Conservation (phyloP, 2,797 vertebrate species). For the Pipistrellus pygmaeus region DNA sequence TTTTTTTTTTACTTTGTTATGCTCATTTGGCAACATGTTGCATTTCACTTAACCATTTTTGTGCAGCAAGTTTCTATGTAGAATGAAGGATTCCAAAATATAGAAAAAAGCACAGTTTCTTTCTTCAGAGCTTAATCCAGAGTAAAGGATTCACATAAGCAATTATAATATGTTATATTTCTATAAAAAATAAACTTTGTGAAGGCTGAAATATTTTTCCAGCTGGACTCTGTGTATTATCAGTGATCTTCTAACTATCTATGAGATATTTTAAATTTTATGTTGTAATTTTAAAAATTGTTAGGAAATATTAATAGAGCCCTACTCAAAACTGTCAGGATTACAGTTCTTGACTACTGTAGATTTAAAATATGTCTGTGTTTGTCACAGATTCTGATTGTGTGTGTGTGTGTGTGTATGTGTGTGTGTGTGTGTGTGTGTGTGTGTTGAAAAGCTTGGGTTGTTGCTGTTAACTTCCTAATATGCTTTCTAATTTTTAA, state of each 20-base stretch:
- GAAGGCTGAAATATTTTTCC: slow-evolving; percentile 20
- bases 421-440: neutral
- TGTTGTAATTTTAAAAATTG: slow-evolving; percentile 1
- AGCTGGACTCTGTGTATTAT: neutral
- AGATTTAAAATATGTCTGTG: neutral
- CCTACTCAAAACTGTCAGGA: neutral
- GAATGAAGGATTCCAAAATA: neutral
- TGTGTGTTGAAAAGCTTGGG: neutral
- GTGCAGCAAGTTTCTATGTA: neutral
- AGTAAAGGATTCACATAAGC: slow-evolving; percentile 11
- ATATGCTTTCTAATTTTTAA: slow-evolving; percentile 27
- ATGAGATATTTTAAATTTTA: slow-evolving; percentile 3
- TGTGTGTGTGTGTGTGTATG: neutral
- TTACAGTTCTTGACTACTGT: too few species aligned
- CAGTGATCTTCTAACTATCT: neutral
- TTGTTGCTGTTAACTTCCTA: slow-evolving; percentile 36
- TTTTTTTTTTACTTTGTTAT: slow-evolving; percentile 36
- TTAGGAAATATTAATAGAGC: slow-evolving; percentile 19
- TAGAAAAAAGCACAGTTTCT: neutral
- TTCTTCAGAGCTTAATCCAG: neutral
- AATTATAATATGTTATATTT: neutral
- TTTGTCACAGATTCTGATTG: neutral
- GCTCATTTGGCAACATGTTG: slow-evolving; percentile 36
- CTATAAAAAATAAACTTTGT: neutral
- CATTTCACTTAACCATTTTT: slow-evolving; percentile 34